These are phyloP conservation scores for Metopia argyrocephala DNA, from an alignment of 2,888 invertebrate species.

Conservation along the genomic window DNA sequence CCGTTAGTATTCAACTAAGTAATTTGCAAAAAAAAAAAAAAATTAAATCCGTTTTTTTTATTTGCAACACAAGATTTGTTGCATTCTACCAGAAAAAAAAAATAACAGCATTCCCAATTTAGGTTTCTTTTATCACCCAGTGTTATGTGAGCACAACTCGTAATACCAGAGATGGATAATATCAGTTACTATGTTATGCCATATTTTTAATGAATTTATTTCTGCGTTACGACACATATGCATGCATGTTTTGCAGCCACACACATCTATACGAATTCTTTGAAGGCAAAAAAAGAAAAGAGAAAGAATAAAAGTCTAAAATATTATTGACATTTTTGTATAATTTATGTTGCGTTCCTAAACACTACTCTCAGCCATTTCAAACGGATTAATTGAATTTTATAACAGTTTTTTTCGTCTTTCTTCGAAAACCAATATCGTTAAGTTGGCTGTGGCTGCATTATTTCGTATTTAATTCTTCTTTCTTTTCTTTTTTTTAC, in stretches of 20 bases:
- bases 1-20: too few relatives aligned
- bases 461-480: slow-evolving; percentile 26
- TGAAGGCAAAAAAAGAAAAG: slow-evolving; percentile 6
- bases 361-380: too few relatives aligned
- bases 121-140: too few relatives aligned
- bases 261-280: slow-evolving; percentile 9
- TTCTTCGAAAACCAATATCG: too few relatives aligned
- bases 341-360: slow-evolving; percentile 43
- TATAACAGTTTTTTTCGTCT: too few relatives aligned
- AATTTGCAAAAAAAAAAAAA: too few relatives aligned
- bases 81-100: too few relatives aligned
- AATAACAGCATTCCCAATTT: too few relatives aligned
- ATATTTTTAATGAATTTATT: too few relatives aligned
- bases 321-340: slow-evolving; percentile 42
- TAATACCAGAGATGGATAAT: slow-evolving; percentile 23
- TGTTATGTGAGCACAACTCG: background rate
- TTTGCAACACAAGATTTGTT: too few relatives aligned
- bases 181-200: background rate
- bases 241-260: background rate
- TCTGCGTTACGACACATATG: background rate
- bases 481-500: slow-evolving; percentile 9
- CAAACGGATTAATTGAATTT: too few relatives aligned
- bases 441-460: slow-evolving; percentile 30
- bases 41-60: too few relatives aligned
- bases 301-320: slow-evolving; percentile 1